Base-by-base conservation (phyloP, 2,888 invertebrate species). In the Troides aeacus region DNA sequence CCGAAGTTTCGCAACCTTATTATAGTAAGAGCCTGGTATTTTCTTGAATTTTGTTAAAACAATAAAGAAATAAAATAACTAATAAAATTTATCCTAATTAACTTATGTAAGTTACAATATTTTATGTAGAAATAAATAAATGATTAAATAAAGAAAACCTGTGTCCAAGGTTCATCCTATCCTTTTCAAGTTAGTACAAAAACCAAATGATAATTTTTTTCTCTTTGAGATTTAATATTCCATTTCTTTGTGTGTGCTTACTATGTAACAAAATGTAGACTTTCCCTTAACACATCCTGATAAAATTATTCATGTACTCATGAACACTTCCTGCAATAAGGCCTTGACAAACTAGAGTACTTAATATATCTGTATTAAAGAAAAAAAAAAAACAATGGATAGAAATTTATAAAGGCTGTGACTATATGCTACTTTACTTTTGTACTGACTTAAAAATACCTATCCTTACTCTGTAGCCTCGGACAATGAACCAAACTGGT, bases 21-120 rank as follows among this genome's bases (percentile, higher is more conserved):
- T 89, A 92, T 90, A 92, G 92, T 92, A 92, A 92, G 92, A 88
- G 74, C 77, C 84, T 83, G 90, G 92, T 91, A 90, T 86, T 91
- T 90, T 86, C 88, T 85, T 66, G 64, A 87, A 86, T 86, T 89
- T 84, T 90, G 90, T 90, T 83, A 88, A 53, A n/a, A 86, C 84
- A 87, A 87, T 85, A 85, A 87, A 82, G 79, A 82, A 87, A 87
- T 78, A 82, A 77, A 74, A 75, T 73, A 74, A 71, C 66, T 61
- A 74, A 78, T 24, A 74, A 73, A 70, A 71, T 66, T 74, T 71
- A 69, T 72, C 83, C 80, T 78, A 70, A 78, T 80, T 79, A 76
- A 77, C 78, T 78, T 77, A 66, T 73, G 69, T 71, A 71, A 72
- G 60, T 59, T 71, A 73, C 69, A 68, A 76, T 79, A 78, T 73